Conservation (phyloP, 2,113 vertebrate genomes). For the Notarius quadriscutis region DNA sequence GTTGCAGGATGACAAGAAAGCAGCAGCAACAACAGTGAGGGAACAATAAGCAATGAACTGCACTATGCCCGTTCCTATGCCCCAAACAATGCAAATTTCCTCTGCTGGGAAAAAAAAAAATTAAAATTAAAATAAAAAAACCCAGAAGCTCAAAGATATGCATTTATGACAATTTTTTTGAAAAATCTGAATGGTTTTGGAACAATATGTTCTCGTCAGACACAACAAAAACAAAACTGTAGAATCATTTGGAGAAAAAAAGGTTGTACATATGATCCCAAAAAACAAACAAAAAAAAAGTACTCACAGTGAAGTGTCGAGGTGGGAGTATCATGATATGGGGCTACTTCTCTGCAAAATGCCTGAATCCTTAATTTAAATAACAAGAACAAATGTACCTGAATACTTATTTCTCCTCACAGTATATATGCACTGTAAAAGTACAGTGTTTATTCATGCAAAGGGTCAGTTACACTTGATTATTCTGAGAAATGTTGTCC, state of each 20-base stretch:
- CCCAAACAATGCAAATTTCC: not conserved
- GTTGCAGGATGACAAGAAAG: not conserved
- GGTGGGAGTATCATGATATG: not conserved
- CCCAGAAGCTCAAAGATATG: not conserved
- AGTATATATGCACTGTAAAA: not conserved
- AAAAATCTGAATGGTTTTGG: not conserved
- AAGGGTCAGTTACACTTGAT: constrained; percentile 5
- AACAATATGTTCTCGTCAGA: not conserved
- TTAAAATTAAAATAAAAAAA: no score
- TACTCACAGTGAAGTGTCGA: not conserved
- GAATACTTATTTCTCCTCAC: not conserved
- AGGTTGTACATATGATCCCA: not conserved
- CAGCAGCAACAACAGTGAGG: not conserved
- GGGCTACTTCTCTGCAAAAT: not conserved
- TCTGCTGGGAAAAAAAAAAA: not conserved
- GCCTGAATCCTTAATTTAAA: not conserved
- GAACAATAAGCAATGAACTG: not conserved
- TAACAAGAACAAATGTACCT: not conserved
- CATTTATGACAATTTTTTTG: not conserved
- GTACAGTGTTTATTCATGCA: constrained; percentile 14
- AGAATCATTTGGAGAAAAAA: not conserved
- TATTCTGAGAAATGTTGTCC: not conserved
- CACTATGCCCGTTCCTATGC: not conserved
- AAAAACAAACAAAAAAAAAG: not conserved
- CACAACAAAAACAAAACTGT: not conserved